Evolutionary conservation across 1,140 invertebrate genomes (phyloP).

Genomic region (Sycophila sp.): DNA sequence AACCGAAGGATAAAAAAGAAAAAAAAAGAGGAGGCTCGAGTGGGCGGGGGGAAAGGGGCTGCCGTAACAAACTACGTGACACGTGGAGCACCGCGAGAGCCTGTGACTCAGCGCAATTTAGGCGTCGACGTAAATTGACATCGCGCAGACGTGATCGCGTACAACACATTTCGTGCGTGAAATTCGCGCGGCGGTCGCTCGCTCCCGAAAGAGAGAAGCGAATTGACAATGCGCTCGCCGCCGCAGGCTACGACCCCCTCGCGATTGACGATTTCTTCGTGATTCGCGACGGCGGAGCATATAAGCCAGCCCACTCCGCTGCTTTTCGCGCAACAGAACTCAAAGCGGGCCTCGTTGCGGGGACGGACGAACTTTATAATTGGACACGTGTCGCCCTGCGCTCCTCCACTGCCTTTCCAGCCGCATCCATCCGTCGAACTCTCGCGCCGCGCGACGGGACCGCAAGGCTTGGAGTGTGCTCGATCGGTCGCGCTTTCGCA

Average conservation of each 20-base stretch:
- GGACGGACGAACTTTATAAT: constrained; percentile 54
- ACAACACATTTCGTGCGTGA: constrained; percentile 24
- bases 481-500: constrained; percentile 57
- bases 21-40: too few species aligned
- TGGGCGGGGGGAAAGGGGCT: too few species aligned
- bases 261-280: too few species aligned
- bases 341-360: not conserved
- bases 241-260: too few species aligned
- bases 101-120: constrained; percentile 22
- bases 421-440: constrained; percentile 7
- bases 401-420: not conserved
- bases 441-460: constrained; percentile 1
- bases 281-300: not conserved
- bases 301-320: not conserved
- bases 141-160: not conserved
- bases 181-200: not conserved
- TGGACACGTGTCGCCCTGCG: constrained; percentile 56
- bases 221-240: too few species aligned
- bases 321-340: not conserved
- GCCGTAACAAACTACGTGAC: too few species aligned
- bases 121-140: constrained; percentile 11
- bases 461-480: constrained; percentile 48
- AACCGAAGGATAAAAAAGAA: not conserved
- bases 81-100: not conserved
- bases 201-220: too few species aligned